Percentiles rank a stretch among this genome's conserved stretches.
These are phyloP conservation scores for Crossaster papposus DNA, from an alignment of 53 echinoderm and acorn worm genomes.

Conservation along the genomic window DNA sequence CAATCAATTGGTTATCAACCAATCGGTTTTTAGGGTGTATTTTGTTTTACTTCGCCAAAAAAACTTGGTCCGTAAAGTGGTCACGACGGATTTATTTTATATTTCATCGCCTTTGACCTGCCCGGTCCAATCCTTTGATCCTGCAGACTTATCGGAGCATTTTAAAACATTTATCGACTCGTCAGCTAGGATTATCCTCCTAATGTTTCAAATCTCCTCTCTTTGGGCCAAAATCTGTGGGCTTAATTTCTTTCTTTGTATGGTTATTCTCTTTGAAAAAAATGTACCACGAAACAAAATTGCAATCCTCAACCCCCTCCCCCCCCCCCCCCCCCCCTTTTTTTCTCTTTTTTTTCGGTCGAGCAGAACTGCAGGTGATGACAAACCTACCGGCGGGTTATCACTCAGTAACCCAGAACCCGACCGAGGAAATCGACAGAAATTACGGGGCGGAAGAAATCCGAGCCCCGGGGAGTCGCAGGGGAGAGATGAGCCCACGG, in stretches of 20 bases:
- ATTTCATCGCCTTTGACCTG: conserved; percentile 23
- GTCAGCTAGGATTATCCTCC: conserved; percentile 34
- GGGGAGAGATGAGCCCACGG: conserved; percentile 22
- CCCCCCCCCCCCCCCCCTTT: too few species aligned
- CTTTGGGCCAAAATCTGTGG: conserved; percentile 26
- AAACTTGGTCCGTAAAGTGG: neutral
- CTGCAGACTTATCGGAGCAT: conserved; percentile 10
- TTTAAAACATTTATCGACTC: conserved; percentile 54
- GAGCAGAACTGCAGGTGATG: conserved; percentile 46
- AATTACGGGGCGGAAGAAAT: conserved; percentile 45
- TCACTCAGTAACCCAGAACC: conserved; percentile 39
- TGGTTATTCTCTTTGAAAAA: conserved; percentile 3
- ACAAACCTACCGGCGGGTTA: conserved; percentile 30
- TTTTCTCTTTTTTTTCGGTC: neutral
- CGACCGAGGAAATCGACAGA: conserved; percentile 45
- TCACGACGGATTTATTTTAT: conserved; percentile 11
- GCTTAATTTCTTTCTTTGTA: conserved; percentile 16
- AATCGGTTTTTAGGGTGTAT: too few species aligned
- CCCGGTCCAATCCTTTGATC: conserved; percentile 25
- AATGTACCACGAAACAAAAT: neutral
- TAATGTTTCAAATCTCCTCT: conserved; percentile 38
- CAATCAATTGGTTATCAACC: too few species aligned
- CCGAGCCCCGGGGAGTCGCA: conserved; percentile 1
- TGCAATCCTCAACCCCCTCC: neutral
- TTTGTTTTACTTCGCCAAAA: too few species aligned